Evolutionary conservation across 2,113 vertebrate species (phyloP).

Genomic region (Oncorhynchus keta): DNA sequence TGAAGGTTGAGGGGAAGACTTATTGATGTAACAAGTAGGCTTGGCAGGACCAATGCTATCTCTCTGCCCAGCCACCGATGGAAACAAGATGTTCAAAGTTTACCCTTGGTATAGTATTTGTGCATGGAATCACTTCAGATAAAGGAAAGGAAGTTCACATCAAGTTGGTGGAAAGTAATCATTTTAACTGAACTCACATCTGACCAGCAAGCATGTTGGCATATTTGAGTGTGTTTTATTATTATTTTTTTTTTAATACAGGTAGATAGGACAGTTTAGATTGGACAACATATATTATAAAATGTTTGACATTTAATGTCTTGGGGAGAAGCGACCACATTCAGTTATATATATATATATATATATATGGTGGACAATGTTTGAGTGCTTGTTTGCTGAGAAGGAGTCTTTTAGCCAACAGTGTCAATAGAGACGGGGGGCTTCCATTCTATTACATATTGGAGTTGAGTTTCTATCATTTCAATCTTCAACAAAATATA

Average conservation of each 20-base stretch:
- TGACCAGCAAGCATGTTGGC: too few species aligned
- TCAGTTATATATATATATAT: background rate
- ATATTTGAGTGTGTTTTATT: too few species aligned
- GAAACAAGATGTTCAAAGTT: background rate
- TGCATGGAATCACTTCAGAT: background rate
- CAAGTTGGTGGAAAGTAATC: too few species aligned
- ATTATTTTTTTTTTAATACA: too few species aligned
- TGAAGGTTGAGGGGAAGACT: slow-evolving; percentile 2
- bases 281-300: too few species aligned
- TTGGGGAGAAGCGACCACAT: background rate
- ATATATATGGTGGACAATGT: background rate
- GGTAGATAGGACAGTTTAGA: too few species aligned
- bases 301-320: too few species aligned
- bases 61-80: background rate
- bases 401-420: too few species aligned
- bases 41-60: background rate
- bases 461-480: background rate
- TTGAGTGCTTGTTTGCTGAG: background rate
- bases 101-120: background rate
- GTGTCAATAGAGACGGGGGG: background rate
- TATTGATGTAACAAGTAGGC: background rate
- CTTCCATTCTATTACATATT: too few species aligned
- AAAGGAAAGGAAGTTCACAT: background rate
- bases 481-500: background rate
- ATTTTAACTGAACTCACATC: too few species aligned